Conservation (phyloP, 2,888 invertebrate species). For the Andrena flavipes region DNA sequence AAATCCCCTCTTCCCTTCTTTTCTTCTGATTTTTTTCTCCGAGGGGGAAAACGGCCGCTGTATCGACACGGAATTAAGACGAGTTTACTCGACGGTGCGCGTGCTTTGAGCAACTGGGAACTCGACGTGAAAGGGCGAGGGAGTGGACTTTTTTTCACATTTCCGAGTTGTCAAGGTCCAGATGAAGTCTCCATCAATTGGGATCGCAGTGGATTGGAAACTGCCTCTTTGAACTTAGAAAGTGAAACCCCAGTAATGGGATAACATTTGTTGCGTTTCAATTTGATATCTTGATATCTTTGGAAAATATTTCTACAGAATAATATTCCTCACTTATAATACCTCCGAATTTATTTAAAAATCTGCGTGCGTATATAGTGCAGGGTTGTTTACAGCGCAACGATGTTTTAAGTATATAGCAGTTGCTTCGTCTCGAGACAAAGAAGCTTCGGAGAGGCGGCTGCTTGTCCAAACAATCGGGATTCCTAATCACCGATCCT, state of each 20-base stretch:
- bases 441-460: slow-evolving; percentile 16
- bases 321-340: too few species aligned
- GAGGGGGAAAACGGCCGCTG: background rate
- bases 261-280: background rate
- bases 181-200: background rate
- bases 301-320: too few species aligned
- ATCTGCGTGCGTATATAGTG: too few species aligned
- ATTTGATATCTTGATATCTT: background rate
- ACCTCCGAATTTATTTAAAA: too few species aligned
- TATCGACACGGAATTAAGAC: slow-evolving; percentile 38
- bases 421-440: slow-evolving; percentile 11
- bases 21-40: slow-evolving; percentile 5
- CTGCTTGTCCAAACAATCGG: slow-evolving; percentile 43
- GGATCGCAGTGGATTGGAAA: background rate
- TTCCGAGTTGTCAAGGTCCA: background rate
- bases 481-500: slow-evolving; percentile 61
- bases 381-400: background rate
- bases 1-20: slow-evolving; percentile 36
- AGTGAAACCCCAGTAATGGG: too few species aligned
- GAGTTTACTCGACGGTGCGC: slow-evolving; percentile 44
- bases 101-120: slow-evolving; percentile 16
- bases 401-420: background rate
- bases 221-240: background rate
- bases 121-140: background rate
- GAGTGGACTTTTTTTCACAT: background rate